Evolutionary conservation across 2,797 vertebrate genomes (phyloP).

Genomic region (Brotogeris chrysoptera): DNA sequence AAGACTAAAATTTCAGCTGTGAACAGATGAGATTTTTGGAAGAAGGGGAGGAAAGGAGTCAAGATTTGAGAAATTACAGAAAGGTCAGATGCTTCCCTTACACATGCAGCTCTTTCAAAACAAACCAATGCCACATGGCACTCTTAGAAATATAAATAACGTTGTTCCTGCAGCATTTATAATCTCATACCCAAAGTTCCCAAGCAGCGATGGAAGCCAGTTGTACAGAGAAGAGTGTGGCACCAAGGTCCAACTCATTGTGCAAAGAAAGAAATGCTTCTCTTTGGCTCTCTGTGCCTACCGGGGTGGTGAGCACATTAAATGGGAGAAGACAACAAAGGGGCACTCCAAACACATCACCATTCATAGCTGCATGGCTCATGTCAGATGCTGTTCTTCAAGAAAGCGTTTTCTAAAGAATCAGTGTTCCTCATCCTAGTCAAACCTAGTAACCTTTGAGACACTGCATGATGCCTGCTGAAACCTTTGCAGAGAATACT

Average conservation of each 20-base stretch:
- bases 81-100: constrained; percentile 1
- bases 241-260: neutral
- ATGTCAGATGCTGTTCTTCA: neutral
- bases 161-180: neutral
- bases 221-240: neutral
- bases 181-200: neutral
- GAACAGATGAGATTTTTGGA: neutral
- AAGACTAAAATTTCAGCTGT: neutral
- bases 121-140: neutral
- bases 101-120: neutral
- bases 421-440: neutral
- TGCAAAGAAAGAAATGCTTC: neutral
- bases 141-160: neutral
- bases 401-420: neutral
- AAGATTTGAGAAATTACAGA: neutral
- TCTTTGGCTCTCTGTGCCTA: neutral
- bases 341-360: neutral
- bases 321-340: constrained; percentile 14
- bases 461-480: neutral
- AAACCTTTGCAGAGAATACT: neutral
- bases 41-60: neutral
- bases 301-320: neutral
- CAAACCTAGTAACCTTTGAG: neutral
- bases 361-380: neutral
- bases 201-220: neutral